These are phyloP conservation scores for Chlorodrepanis virens DNA, from an alignment of 2,113 vertebrate genomes.

Conservation along the genomic window DNA sequence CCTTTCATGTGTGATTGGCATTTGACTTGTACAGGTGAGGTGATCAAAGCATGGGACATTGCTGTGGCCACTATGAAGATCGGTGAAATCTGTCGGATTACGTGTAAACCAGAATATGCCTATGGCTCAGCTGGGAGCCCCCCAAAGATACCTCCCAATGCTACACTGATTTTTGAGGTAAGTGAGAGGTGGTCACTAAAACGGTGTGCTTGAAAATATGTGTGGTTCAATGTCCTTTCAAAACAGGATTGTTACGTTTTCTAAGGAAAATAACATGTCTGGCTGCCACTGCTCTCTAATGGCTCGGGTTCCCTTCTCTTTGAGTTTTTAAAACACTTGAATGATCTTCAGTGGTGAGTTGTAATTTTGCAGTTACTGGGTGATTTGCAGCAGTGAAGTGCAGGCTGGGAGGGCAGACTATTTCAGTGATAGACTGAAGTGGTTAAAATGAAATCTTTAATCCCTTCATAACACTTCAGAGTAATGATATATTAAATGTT, in stretches of 20 bases:
- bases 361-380: neutral
- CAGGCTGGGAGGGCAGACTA: neutral
- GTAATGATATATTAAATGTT: neutral
- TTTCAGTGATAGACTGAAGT: neutral
- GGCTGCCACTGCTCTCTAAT: neutral
- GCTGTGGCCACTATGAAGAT: constrained; percentile 92
- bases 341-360: neutral
- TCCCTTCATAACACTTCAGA: neutral
- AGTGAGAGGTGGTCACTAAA: neutral
- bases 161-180: constrained; percentile 94
- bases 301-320: neutral
- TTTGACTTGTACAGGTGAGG: constrained; percentile 79
- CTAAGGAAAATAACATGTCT: neutral
- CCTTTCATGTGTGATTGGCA: neutral
- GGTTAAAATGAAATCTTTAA: neutral
- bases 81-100: constrained; percentile 88
- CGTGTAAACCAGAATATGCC: constrained; percentile 92
- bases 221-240: neutral
- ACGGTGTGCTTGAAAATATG: neutral
- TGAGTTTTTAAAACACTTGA: neutral
- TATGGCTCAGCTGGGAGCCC: constrained; percentile 94
- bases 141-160: constrained; percentile 92
- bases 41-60: constrained; percentile 98
- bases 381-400: neutral
- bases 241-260: neutral